Percentiles rank a stretch among this genome's conserved stretches.
Evolutionary conservation across 2,888 invertebrate species (phyloP).

Genomic region (Philereme transversata): DNA sequence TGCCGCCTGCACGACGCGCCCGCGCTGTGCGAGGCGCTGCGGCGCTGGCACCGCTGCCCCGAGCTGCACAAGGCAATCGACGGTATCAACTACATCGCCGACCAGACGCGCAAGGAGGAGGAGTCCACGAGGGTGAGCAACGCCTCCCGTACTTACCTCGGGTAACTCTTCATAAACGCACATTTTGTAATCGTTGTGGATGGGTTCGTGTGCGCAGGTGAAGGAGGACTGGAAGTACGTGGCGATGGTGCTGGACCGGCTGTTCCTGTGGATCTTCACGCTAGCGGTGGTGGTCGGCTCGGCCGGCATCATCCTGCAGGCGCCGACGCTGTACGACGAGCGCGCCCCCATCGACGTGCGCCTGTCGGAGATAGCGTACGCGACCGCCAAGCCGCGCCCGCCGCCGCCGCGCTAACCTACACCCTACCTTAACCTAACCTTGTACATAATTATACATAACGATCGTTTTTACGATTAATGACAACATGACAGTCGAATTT

Average conservation of each 20-base stretch:
- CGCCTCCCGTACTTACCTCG: too few species aligned
- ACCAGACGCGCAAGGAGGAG: constrained; percentile 95
- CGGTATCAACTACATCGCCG: constrained; percentile 95
- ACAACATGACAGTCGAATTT: constrained; percentile 76
- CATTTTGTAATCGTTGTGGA: background rate
- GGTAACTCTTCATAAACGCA: too few species aligned
- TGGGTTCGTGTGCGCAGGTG: constrained; percentile 86
- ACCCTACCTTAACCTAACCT: constrained; percentile 32
- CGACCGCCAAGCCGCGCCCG: constrained; percentile 91
- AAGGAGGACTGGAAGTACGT: constrained; percentile 99
- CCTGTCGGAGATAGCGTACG: constrained; percentile 94
- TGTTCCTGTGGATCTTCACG: constrained; percentile 99
- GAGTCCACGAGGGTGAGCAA: constrained; percentile 92
- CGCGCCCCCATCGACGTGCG: constrained; percentile 94
- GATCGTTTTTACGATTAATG: constrained; percentile 76
- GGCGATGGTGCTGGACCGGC: constrained; percentile 97
- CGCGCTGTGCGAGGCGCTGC: constrained; percentile 85
- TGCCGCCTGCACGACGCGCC: constrained; percentile 61
- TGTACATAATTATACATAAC: constrained; percentile 63
- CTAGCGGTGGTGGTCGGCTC: constrained; percentile 97
- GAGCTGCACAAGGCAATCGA: constrained; percentile 97
- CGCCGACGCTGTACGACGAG: constrained; percentile 96
- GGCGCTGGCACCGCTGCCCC: constrained; percentile 95
- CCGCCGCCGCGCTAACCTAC: constrained; percentile 61
- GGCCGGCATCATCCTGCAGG: constrained; percentile 96